A percentile compares a stretch with the other conserved stretches of the same genome.
Conservation (phyloP, 2,888 invertebrate species). For the Eilema caniola region DNA sequence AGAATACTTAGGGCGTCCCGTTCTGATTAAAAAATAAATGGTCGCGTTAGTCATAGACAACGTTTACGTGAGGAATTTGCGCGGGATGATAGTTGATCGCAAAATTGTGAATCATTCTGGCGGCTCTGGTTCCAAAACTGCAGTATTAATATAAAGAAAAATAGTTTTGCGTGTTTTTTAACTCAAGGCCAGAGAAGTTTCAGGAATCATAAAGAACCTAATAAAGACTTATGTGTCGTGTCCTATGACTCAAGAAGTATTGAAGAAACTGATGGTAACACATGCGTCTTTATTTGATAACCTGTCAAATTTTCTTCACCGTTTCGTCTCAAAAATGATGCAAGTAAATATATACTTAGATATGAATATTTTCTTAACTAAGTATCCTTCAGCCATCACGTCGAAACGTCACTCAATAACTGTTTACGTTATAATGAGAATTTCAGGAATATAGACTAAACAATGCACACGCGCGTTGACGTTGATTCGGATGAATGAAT, state of each 20-base stretch:
- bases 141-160: neutral
- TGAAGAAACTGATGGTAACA: too few relatives aligned
- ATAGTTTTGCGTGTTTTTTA: neutral
- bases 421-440: slow-evolving; percentile 40
- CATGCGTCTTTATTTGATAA: neutral
- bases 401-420: slow-evolving; percentile 27
- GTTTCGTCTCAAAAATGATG: neutral
- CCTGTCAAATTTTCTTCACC: neutral
- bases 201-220: neutral
- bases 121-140: slow-evolving; percentile 3
- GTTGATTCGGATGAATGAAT: slow-evolving; percentile 29
- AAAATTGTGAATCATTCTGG: slow-evolving; percentile 21
- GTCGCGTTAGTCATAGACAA: neutral
- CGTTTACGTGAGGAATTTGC: neutral
- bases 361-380: neutral
- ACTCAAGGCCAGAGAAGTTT: neutral
- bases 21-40: neutral
- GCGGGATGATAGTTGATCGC: slow-evolving; percentile 17
- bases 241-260: neutral
- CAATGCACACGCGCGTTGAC: slow-evolving; percentile 27
- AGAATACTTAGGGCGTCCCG: neutral
- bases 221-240: neutral
- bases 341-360: neutral
- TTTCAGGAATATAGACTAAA: slow-evolving; percentile 42
- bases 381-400: slow-evolving; percentile 21